Evolutionary conservation across 2,888 invertebrate species (phyloP).

Genomic region (Acholoe squamosa): DNA sequence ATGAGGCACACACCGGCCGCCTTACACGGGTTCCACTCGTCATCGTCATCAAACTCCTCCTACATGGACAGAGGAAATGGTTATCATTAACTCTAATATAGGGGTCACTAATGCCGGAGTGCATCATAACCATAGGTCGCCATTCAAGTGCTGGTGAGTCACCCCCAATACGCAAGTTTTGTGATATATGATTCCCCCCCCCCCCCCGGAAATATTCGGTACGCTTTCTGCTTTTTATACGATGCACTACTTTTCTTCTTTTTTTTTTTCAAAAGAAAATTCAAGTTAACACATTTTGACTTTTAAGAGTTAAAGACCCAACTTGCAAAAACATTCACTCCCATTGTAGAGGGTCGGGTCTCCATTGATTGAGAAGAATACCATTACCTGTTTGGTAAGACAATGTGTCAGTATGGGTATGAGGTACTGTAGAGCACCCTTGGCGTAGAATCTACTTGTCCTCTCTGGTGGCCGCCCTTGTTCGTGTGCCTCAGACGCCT

Average conservation of each 20-base stretch:
- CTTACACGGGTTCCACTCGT: constrained; percentile 99
- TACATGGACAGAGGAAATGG: constrained; percentile 69
- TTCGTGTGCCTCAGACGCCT: constrained; percentile 96
- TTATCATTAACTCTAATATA: too few species aligned
- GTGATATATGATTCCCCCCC: too few species aligned
- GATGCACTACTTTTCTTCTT: too few species aligned
- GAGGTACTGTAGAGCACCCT: constrained; percentile 96
- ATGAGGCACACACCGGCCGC: constrained; percentile 99
- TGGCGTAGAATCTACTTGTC: constrained; percentile 98
- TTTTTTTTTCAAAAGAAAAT: too few species aligned
- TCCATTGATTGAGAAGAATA: too few species aligned
- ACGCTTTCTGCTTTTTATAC: too few species aligned
- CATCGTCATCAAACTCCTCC: constrained; percentile 96
- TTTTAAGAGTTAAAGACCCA: too few species aligned
- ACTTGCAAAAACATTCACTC: too few species aligned
- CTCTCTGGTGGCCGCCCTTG: constrained; percentile 96
- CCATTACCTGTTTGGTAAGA: constrained; percentile 93
- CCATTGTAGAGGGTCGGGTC: too few species aligned
- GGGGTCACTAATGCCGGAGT: neutral
- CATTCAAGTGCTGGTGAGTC: neutral
- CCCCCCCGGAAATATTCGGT: too few species aligned
- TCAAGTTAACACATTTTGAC: too few species aligned
- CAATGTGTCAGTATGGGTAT: constrained; percentile 97
- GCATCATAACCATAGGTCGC: neutral
- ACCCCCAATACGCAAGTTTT: too few species aligned